Conservation (phyloP, 2,888 invertebrate species). For the Poecilobothrus nobilitatus region DNA sequence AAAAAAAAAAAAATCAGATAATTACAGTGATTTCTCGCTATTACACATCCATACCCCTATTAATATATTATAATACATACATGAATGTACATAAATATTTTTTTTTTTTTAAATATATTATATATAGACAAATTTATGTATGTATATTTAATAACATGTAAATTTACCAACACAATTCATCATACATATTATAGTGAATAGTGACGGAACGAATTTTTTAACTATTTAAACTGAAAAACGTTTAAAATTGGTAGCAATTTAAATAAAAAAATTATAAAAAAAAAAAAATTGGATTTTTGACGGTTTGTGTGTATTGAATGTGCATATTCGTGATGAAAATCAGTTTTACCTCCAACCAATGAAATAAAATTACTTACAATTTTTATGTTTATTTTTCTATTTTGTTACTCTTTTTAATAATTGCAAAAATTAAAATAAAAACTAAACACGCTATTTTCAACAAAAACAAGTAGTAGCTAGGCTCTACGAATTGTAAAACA, state of each 20-base stretch:
- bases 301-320: neutral
- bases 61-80: too few relatives aligned
- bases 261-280: neutral
- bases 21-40: slow-evolving; percentile 1
- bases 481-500: neutral
- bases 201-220: neutral
- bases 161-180: neutral
- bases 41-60: too few relatives aligned
- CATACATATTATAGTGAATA: neutral
- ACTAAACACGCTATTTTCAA: neutral
- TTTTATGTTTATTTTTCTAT: neutral
- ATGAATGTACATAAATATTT: too few relatives aligned
- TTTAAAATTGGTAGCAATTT: neutral
- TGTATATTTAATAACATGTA: neutral
- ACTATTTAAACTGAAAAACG: slow-evolving; percentile 1
- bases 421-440: neutral
- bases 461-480: neutral
- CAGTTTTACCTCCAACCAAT: neutral
- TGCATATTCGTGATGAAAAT: slow-evolving; percentile 1
- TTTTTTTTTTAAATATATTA: too few relatives aligned
- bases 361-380: neutral
- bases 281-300: neutral
- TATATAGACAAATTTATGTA: neutral
- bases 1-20: neutral
- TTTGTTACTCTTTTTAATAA: neutral